A percentile compares a stretch with the other conserved stretches of the same genome.
Conservation (phyloP, 2,113 vertebrate species). For the Orycteropus afer region DNA sequence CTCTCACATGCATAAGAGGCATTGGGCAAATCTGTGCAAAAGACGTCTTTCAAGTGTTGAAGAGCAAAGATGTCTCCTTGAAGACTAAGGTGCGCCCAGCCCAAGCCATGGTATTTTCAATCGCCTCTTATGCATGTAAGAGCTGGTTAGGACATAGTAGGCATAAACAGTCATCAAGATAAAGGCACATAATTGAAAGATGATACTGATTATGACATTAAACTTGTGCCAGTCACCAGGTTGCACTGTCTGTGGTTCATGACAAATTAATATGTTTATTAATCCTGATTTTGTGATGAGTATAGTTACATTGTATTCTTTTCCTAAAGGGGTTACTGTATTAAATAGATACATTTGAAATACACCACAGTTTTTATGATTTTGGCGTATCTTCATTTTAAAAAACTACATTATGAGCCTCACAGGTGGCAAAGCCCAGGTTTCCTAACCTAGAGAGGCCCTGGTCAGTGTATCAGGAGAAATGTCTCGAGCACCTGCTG, state of each 20-base stretch:
- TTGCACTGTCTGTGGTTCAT: background rate
- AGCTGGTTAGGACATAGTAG: no score
- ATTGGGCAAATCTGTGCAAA: no score
- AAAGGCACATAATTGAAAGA: background rate
- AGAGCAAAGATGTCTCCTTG: no score
- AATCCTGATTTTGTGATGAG: background rate
- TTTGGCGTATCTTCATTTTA: slow-evolving; percentile 21
- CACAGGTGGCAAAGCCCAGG: background rate
- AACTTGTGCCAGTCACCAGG: background rate
- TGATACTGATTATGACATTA: background rate
- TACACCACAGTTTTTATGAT: background rate
- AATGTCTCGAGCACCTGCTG: background rate
- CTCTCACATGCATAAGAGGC: no score
- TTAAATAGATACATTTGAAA: slow-evolving; percentile 30
- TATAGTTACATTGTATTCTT: background rate
- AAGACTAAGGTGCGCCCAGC: no score
- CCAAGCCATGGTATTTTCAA: no score
- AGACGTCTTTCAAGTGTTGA: no score
- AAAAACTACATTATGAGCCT: background rate
- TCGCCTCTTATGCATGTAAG: no score
- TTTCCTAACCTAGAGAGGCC: background rate
- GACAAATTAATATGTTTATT: slow-evolving; percentile 1
- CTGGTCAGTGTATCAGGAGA: background rate
- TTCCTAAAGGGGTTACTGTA: background rate
- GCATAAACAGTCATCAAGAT: background rate